These are phyloP conservation scores for Cotesia typhae DNA, from an alignment of 1,140 invertebrate genomes.

Conservation along the genomic window DNA sequence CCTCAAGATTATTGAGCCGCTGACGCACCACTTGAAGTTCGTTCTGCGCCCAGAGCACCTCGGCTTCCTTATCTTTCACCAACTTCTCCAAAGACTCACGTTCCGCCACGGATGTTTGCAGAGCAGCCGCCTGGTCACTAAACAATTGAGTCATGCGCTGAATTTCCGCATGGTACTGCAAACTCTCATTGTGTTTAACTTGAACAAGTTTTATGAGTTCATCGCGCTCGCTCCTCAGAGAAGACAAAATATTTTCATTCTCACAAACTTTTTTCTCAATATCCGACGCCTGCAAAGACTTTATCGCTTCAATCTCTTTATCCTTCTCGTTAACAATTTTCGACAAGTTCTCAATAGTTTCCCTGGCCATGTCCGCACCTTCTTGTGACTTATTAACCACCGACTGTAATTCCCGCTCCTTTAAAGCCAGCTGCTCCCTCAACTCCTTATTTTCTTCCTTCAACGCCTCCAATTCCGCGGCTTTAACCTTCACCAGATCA, in stretches of 20 bases:
- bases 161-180: constrained; percentile 84
- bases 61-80: constrained; percentile 64
- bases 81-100: constrained; percentile 43
- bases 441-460: constrained; percentile 42
- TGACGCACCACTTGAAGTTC: constrained; percentile 66
- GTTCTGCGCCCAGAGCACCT: constrained; percentile 65
- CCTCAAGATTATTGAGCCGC: constrained; percentile 64
- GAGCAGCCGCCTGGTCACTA: constrained; percentile 53
- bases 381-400: constrained; percentile 49
- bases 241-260: constrained; percentile 55
- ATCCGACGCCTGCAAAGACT: constrained; percentile 40
- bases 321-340: constrained; percentile 57
- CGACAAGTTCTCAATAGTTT: constrained; percentile 59
- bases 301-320: constrained; percentile 49
- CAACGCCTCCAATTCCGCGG: constrained; percentile 5
- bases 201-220: constrained; percentile 80
- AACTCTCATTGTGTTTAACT: constrained; percentile 83
- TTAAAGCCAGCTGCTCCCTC: constrained; percentile 39
- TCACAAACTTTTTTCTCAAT: constrained; percentile 52
- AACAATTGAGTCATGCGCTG: constrained; percentile 75
- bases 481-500: background rate
- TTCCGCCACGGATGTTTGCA: constrained; percentile 55
- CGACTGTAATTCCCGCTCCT: constrained; percentile 38
- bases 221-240: constrained; percentile 70
- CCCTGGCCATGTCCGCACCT: constrained; percentile 53